Conservation (phyloP, 2,797 vertebrate species). For the Jordanella pulchra region DNA sequence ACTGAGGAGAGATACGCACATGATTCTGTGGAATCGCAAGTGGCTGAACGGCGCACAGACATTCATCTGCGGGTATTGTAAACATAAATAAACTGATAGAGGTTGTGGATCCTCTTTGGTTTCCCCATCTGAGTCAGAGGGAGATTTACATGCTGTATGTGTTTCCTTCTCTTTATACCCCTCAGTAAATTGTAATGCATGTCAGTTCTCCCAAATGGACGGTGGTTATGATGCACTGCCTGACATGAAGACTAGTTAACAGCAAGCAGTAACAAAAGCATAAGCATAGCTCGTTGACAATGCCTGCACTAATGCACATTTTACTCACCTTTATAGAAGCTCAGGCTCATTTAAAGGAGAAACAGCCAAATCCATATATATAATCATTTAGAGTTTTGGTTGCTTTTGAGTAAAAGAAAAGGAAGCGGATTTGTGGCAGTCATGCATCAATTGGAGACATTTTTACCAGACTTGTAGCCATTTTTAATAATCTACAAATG, state of each 20-base stretch:
- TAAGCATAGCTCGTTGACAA: neutral
- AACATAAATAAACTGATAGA: constrained; percentile 31
- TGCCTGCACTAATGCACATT: neutral
- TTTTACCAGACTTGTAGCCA: neutral
- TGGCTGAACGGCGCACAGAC: constrained; percentile 37
- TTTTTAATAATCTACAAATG: neutral
- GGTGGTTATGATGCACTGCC: constrained; percentile 4
- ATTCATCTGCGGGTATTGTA: constrained; percentile 40
- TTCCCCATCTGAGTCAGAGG: constrained; percentile 23
- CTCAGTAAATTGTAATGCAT: constrained; percentile 16
- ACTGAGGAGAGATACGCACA: constrained; percentile 55
- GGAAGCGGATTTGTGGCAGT: neutral
- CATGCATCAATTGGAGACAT: neutral
- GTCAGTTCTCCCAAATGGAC: constrained; percentile 25
- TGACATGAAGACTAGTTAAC: neutral
- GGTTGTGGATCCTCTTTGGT: neutral
- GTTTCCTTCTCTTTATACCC: constrained; percentile 19
- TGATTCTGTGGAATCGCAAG: constrained; percentile 57
- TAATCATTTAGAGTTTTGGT: neutral
- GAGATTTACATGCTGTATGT: constrained; percentile 37
- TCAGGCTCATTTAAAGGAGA: neutral
- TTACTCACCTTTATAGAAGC: neutral
- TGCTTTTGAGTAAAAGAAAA: neutral
- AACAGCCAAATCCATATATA: neutral
- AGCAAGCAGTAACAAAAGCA: neutral